phyloP scores from a whole-genome alignment of 2,797 vertebrate species.

The Eupleurogrammus muticus region DNA sequence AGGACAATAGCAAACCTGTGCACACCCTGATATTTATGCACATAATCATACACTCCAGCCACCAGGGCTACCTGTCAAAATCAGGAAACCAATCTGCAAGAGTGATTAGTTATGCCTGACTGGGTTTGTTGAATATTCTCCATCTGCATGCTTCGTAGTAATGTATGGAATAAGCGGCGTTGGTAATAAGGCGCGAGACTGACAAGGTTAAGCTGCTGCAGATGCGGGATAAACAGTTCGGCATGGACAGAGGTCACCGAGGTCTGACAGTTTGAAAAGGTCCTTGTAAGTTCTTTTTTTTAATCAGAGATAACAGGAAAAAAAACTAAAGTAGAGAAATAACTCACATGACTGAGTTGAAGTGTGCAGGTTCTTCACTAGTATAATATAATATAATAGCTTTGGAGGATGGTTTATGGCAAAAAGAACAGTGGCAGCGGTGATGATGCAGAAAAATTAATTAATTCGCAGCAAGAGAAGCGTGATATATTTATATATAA shows the following conservation, averaged over 20 bases:
- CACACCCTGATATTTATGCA: constrained; percentile 79
- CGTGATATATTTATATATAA: background rate
- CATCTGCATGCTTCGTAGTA: constrained; percentile 83
- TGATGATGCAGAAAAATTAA: too few relatives aligned
- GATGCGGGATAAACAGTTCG: constrained; percentile 77
- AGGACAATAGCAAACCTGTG: constrained; percentile 76
- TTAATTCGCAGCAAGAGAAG: background rate
- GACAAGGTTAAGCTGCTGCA: constrained; percentile 83
- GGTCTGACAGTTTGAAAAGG: constrained; percentile 68
- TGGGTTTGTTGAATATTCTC: constrained; percentile 82
- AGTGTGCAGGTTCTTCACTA: background rate
- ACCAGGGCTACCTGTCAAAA: constrained; percentile 80
- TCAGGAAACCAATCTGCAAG: constrained; percentile 77
- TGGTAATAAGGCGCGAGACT: constrained; percentile 68
- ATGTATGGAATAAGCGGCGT: constrained; percentile 78
- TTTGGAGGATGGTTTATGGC: background rate
- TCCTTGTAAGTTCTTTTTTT: constrained; percentile 36
- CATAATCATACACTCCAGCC: constrained; percentile 79
- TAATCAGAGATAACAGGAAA: constrained; percentile 4
- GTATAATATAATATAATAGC: background rate
- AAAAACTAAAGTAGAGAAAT: constrained; percentile 38
- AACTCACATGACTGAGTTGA: constrained; percentile 7
- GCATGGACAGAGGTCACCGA: constrained; percentile 67
- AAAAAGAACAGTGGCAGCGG: background rate
- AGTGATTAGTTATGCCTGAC: constrained; percentile 87